Evolutionary conservation across 1,140 invertebrate species (phyloP), one percentile per base, ranked within the genome.

Genomic region (Drosophila chauvacae): DNA sequence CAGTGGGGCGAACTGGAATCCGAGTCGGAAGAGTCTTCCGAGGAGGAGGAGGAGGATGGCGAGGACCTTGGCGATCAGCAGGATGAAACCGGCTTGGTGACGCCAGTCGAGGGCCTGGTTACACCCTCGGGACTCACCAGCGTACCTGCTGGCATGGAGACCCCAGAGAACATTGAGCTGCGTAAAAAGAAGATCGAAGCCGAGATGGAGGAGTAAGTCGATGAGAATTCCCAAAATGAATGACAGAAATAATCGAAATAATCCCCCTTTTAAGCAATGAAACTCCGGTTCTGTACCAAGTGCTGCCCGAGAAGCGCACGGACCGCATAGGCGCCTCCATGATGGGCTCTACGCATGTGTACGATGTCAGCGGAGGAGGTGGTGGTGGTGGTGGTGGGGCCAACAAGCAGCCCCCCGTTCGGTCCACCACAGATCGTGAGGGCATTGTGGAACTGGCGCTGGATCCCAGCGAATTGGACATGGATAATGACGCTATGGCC

Each of bases 341-440:
- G 98, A 99, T 99, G 98, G 98, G 96, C 7, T 99, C 98, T 16
- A 98, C 97, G 1, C 98, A 99, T 93, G 97, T 98, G 0, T 99
- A 99, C 93, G 98, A 99, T 91, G 95, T 99, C 93, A 74, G 74
- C 33, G 53, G 7, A 7, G 28, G 53, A 10, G 53, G 63, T 23
- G 23, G 23, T 23, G 80, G 53, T 23, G 80, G 53, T 16, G 53
- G 63, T 33, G 53, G 63, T 33, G 80, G 63, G 2, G 87, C 90
- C 14, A 91, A 62, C 45, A 95, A 94, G 71, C 94, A 94, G 16
- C 81, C 92, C 1, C 77, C 92, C 5, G 81, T 87, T 50, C 85
- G 76, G 28, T 60, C 71, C 74, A 93, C 63, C 56, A 90, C 48
- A 37, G 94, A 95, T 64, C 93, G 93, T 47, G 95, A 95, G 88